Evolutionary conservation across 1,140 invertebrate genomes (phyloP), one percentile per base, ranked within the genome.

Genomic region (Trachymyrmex cornetzi): DNA sequence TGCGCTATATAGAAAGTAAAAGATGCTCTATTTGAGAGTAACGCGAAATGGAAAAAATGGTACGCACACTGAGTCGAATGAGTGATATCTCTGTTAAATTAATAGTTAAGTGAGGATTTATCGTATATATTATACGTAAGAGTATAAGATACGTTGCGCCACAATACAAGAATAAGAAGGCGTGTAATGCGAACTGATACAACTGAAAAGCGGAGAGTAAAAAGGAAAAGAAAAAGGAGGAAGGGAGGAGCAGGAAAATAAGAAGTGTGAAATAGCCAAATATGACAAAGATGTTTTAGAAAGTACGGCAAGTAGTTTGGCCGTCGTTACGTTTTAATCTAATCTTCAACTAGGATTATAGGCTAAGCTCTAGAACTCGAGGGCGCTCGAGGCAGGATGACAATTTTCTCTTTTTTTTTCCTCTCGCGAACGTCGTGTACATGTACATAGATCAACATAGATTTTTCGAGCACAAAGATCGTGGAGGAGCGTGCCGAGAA

Each of bases 21-120:
- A 74, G 14, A 75, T 63, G 6, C 38, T 84, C 69, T 74, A 27
- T 75, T 57, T 61, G 16, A 30, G 50, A 82, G 48, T 75, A 53
- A 69, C 64, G 38, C 9, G 38, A 44, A 44, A 44, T 44, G 79
- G 55, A 44, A 89, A 80, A 72, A 93, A 92, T 92, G 88, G 89
- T 89, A 94, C 94, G 94, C 94, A 94, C 94, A 95, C 75, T 91
- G 89, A 90, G 89, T 80, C 88, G 91, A 94, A 88, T 90, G 93
- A 93, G 92, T 94, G 92, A 94, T 94, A 94, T 92, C 80, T 77
- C 90, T 93, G 91, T 93, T 93, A 86, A 90, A 91, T 92, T 92
- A 84, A 69, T 89, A 91, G 86, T 89, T 86, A 72, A 86, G 89
- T 48, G 90, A 55, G 92, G 88, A 88, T 90, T 90, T 90, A 92